Conservation (phyloP, 2,113 vertebrate species). For the Sminthopsis crassicaudata region DNA sequence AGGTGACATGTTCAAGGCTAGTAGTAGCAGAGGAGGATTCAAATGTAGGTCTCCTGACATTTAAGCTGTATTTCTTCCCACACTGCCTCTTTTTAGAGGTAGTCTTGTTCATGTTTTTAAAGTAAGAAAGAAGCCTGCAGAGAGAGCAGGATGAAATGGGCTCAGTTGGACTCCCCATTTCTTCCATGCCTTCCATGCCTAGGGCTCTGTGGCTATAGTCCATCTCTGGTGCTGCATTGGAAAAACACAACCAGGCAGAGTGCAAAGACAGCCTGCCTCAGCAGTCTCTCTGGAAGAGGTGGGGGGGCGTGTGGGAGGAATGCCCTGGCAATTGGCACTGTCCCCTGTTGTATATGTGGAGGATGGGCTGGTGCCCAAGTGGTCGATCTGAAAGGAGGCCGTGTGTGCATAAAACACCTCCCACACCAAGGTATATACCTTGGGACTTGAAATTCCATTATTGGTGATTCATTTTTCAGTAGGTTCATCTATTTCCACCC, state of each 20-base stretch:
- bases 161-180: neutral
- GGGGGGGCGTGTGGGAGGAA: neutral
- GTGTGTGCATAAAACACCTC: neutral
- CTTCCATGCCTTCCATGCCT: fast-evolving
- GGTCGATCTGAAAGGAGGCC: neutral
- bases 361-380: neutral
- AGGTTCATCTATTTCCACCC: neutral
- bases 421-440: neutral
- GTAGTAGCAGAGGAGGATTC: neutral
- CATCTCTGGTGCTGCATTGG: slow-evolving; percentile 21
- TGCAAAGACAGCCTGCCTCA: neutral
- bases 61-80: neutral
- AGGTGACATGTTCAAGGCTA: neutral
- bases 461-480: neutral
- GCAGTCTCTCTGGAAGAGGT: neutral
- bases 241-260: slow-evolving; percentile 66
- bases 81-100: neutral
- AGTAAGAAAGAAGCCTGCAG: neutral
- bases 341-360: neutral
- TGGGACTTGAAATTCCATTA: neutral
- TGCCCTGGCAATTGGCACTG: neutral
- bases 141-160: neutral
- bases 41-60: neutral
- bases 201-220: neutral
- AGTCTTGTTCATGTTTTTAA: neutral